A percentile compares a stretch with the other conserved stretches of the same genome.
Evolutionary conservation across 1,140 invertebrate genomes (phyloP).

Genomic region (Harpegnathos saltator): DNA sequence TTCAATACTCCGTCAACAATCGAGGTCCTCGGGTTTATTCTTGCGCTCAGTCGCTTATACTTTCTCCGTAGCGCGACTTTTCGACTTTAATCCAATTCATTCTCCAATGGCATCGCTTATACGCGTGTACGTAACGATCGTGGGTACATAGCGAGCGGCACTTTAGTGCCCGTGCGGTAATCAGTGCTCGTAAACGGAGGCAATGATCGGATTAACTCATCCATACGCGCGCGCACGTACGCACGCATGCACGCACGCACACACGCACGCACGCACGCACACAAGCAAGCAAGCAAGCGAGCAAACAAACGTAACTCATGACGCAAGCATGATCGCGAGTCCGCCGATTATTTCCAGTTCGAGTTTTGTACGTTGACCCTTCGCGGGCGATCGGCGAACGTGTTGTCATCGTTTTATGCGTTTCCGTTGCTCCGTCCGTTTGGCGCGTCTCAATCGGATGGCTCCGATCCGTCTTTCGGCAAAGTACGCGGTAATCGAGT

Average conservation of each 20-base stretch:
- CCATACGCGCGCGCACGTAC: neutral
- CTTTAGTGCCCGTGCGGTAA: slow-evolving; percentile 12
- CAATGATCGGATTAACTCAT: slow-evolving; percentile 57
- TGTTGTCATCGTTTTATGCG: too few species aligned
- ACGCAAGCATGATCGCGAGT: slow-evolving; percentile 35
- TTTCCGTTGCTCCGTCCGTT: neutral
- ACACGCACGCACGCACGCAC: slow-evolving; percentile 10
- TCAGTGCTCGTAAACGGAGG: slow-evolving; percentile 23
- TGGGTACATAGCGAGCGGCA: neutral
- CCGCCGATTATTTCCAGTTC: slow-evolving; percentile 48
- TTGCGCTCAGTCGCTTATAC: too few species aligned
- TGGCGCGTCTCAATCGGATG: neutral
- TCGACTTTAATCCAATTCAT: neutral
- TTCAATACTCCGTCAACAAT: too few species aligned
- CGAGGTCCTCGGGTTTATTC: too few species aligned
- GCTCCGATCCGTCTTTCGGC: neutral
- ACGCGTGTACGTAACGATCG: slow-evolving; percentile 6
- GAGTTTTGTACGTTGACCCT: slow-evolving; percentile 40
- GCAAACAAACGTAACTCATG: neutral
- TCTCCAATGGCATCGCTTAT: slow-evolving; percentile 5
- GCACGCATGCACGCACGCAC: too few species aligned
- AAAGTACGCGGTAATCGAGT: neutral
- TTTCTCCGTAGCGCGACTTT: too few species aligned
- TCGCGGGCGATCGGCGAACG: slow-evolving; percentile 6
- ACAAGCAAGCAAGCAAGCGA: too few species aligned